phyloP scores from a whole-genome alignment of 2,888 invertebrate species.

The Psococerastis gibbosa region DNA sequence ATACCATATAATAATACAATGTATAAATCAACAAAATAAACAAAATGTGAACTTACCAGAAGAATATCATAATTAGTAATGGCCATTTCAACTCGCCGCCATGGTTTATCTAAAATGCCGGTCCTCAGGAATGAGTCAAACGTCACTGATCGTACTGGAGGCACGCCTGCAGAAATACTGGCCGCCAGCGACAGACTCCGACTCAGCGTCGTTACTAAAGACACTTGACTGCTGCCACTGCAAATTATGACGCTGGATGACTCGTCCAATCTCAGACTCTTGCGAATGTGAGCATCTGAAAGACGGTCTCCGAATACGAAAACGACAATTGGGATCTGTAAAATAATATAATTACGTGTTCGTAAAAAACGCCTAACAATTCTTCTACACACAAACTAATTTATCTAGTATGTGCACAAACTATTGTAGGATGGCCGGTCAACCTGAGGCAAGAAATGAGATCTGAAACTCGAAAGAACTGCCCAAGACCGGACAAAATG shows the following conservation, averaged over 20 bases:
- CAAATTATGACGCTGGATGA: neutral
- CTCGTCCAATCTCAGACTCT: neutral
- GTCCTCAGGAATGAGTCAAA: neutral
- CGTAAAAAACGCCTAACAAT: too few species aligned
- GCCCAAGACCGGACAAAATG: too few species aligned
- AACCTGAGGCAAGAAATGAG: too few species aligned
- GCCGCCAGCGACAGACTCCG: neutral
- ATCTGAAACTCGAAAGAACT: too few species aligned
- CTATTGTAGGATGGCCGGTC: too few species aligned
- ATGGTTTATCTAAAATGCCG: neutral
- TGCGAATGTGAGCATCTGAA: neutral
- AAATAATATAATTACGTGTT: neutral
- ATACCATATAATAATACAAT: too few species aligned
- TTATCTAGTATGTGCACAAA: too few species aligned
- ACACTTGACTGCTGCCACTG: neutral
- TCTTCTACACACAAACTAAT: too few species aligned
- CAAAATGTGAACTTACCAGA: constrained; percentile 2
- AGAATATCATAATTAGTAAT: neutral
- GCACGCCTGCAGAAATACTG: neutral
- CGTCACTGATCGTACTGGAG: neutral
- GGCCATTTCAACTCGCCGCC: neutral
- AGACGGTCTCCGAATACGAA: constrained; percentile 1
- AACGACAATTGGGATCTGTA: constrained; percentile 1
- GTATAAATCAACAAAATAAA: neutral
- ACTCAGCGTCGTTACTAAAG: neutral